phyloP scores from a whole-genome alignment of 2,113 vertebrate species.

The Gymnocephalus cernua region DNA sequence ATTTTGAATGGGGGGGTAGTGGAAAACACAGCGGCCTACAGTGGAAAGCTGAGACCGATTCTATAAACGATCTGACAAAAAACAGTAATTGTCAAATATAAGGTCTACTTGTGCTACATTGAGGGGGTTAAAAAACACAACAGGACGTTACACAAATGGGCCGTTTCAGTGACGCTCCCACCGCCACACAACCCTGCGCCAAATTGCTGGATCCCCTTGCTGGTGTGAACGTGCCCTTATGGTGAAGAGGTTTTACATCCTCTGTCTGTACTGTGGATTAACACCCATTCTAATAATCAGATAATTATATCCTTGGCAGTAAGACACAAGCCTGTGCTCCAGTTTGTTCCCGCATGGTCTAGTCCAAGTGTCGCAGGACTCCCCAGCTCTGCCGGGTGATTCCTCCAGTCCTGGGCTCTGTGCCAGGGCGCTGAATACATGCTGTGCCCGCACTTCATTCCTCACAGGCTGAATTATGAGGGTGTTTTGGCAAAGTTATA shows the following conservation, averaged over 20 bases:
- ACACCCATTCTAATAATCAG: constrained; percentile 4
- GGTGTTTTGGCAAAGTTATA: constrained; percentile 28
- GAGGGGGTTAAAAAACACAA: too few species aligned
- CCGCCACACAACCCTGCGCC: too few species aligned
- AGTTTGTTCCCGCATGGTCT: neutral
- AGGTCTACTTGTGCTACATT: too few species aligned
- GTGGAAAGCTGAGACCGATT: too few species aligned
- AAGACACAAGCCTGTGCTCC: neutral
- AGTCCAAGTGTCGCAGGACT: neutral
- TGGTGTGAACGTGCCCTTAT: too few species aligned
- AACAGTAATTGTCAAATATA: too few species aligned
- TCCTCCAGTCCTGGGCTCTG: constrained; percentile 18
- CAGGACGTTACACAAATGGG: too few species aligned
- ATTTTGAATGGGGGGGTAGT: too few species aligned
- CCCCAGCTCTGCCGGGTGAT: constrained; percentile 8
- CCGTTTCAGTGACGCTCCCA: too few species aligned
- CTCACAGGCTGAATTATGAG: constrained; percentile 53
- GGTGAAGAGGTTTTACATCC: neutral
- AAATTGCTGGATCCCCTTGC: too few species aligned
- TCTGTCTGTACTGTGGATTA: neutral
- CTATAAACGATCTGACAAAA: too few species aligned
- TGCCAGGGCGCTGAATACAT: constrained; percentile 13
- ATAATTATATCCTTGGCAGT: constrained; percentile 7
- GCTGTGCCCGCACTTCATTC: constrained; percentile 29
- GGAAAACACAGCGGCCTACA: too few species aligned